Percentiles rank a stretch among this genome's conserved stretches.
Conservation (phyloP, 2,888 invertebrate species). For the Pseudanteris insignis region DNA sequence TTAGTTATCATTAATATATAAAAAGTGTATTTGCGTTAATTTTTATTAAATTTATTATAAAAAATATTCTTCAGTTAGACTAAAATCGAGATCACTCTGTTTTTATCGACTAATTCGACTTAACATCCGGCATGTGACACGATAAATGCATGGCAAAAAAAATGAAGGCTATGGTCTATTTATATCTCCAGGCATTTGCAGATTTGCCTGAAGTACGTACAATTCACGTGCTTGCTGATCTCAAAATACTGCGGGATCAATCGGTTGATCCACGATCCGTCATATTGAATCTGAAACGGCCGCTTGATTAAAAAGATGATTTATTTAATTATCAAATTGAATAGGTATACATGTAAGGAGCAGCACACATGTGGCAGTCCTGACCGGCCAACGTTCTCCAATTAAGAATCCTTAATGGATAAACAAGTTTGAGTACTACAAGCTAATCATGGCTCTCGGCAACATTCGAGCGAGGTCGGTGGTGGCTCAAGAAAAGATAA, state of each 20-base stretch:
- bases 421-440: neutral
- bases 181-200: neutral
- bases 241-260: neutral
- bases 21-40: too few relatives aligned
- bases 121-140: too few relatives aligned
- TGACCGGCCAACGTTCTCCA: neutral
- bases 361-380: neutral
- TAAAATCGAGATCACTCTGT: too few relatives aligned
- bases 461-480: neutral
- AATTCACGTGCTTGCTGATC: neutral
- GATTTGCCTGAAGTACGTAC: neutral
- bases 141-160: too few relatives aligned
- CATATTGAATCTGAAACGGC: neutral
- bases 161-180: neutral
- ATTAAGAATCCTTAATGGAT: neutral
- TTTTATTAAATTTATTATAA: too few relatives aligned
- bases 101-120: too few relatives aligned
- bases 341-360: neutral
- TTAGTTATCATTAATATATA: too few relatives aligned
- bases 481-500: too few relatives aligned
- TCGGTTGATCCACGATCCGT: neutral
- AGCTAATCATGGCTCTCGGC: neutral
- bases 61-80: too few relatives aligned
- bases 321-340: neutral
- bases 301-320: neutral